Evolutionary conservation across 2,888 invertebrate species (phyloP).

Genomic region (Torymus aiolomorphi): DNA sequence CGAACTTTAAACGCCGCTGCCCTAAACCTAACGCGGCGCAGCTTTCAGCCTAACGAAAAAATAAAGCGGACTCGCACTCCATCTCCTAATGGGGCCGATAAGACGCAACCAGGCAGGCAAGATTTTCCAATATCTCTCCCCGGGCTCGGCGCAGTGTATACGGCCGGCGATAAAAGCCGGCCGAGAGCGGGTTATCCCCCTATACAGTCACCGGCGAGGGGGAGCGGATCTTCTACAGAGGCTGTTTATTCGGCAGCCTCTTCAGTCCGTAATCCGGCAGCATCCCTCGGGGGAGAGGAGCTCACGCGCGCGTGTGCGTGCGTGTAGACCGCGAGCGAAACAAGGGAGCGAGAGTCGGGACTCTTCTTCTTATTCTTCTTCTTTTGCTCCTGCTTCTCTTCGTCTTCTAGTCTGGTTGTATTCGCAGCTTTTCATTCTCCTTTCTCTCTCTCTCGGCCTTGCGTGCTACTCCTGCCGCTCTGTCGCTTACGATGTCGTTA

Average conservation of each 20-base stretch:
- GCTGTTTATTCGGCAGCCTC: slow-evolving; percentile 46
- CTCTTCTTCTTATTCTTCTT: slow-evolving; percentile 15
- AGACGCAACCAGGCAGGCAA: background rate
- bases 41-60: background rate
- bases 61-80: background rate
- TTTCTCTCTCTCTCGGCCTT: slow-evolving; percentile 25
- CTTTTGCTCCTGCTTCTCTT: background rate
- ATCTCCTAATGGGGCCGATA: slow-evolving; percentile 25
- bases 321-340: slow-evolving; percentile 3
- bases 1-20: background rate
- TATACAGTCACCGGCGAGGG: background rate
- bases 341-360: background rate
- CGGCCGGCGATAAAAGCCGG: slow-evolving; percentile 22
- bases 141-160: no score
- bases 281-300: slow-evolving; percentile 13
- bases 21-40: background rate
- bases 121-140: slow-evolving; percentile 11
- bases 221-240: background rate
- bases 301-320: background rate
- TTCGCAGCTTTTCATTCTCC: background rate
- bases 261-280: slow-evolving; percentile 42
- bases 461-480: no score
- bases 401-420: background rate
- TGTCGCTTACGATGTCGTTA: no score
- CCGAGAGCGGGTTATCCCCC: slow-evolving; percentile 24